phyloP scores from a whole-genome alignment of 2,797 vertebrate species.

The Siniperca undulata region DNA sequence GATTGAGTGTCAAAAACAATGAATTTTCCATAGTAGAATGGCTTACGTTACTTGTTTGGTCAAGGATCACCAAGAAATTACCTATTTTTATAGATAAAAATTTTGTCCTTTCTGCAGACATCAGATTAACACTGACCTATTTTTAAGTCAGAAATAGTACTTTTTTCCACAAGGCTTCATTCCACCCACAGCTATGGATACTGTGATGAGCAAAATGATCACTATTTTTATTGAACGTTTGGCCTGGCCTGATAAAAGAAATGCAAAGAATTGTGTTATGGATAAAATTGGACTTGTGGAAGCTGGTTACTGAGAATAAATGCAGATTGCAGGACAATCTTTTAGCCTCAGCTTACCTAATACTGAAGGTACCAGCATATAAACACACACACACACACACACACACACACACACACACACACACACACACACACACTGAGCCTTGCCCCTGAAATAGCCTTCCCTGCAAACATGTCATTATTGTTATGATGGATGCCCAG shows the following conservation, averaged over 20 bases:
- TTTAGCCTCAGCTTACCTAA: slow-evolving; percentile 8
- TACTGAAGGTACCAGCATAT: slow-evolving; percentile 9
- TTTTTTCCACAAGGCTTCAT: slow-evolving; percentile 41
- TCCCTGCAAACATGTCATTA: slow-evolving; percentile 54
- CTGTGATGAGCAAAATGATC: slow-evolving; percentile 42
- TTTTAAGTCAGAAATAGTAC: slow-evolving; percentile 57
- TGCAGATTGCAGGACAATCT: slow-evolving; percentile 12
- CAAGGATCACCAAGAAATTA: slow-evolving; percentile 62
- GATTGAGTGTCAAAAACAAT: slow-evolving; percentile 84
- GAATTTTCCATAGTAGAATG: slow-evolving; percentile 73
- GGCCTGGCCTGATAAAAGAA: slow-evolving; percentile 23
- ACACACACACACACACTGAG: slow-evolving; percentile 3
- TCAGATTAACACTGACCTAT: slow-evolving; percentile 66
- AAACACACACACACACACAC: slow-evolving; percentile 13
- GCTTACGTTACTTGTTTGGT: slow-evolving; percentile 46
- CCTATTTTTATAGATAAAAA: slow-evolving; percentile 67
- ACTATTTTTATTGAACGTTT: slow-evolving; percentile 46
- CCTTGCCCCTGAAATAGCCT: slow-evolving; percentile 28
- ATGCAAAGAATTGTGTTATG: slow-evolving; percentile 21
- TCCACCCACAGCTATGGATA: slow-evolving; percentile 29
- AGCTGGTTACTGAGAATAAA: slow-evolving; percentile 21
- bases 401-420: slow-evolving; percentile 8
- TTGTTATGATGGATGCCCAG: slow-evolving; percentile 43
- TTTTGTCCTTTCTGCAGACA: slow-evolving; percentile 61
- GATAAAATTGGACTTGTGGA: slow-evolving; percentile 16